Base-by-base conservation (phyloP, 1,140 invertebrate species). In the Brachystomella parvula region DNA sequence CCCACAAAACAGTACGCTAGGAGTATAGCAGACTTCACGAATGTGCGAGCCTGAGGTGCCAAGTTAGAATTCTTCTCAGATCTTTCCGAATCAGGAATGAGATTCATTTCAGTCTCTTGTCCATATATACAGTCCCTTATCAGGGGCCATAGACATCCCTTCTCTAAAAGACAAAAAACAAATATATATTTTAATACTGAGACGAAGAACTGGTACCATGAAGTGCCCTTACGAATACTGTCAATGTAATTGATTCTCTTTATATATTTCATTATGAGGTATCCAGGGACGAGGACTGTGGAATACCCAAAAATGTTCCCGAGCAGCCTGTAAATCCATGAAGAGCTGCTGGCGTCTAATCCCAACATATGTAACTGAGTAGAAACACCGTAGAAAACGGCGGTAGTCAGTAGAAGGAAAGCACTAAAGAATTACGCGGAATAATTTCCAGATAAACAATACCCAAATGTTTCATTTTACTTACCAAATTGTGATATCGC, bases 241-340 rank as follows among this genome's bases (percentile, higher is more conserved):
- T 94, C 89, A 70, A 92, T 82, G 76, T 92, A 94, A 72, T 89
- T 89, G 21, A 82, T 87, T 72, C 83, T 84, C 58, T 85, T 83
- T 6, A 94, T 82, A 79, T 94, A 94, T 78, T 87, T 88, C 74
- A 90, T 89, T 53, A 95, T 82, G 17, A 96, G 76, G 75, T 84
- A 89, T 47, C 89, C 91, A 12, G 94, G 94, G 60, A 96, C 77
- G 76, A 96, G 83, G 67, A 96, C 82, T 30, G 90, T 91, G 2
- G 85, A 84, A 80, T 97, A 97, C n/a, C 92, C 91, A 35, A 92
- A 81, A 49, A 92, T 80, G 78, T 96, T 97, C 21, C 89, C 76
- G 78, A 84, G 75, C 44, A 90, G 80, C 70, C 87, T 82, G 68
- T 92, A 81, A 6, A 92, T 74, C 92, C 92, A 95, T 26, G 65